Evolutionary conservation across 2,113 vertebrate genomes (phyloP).

Genomic region (Malurus melanocephalus): DNA sequence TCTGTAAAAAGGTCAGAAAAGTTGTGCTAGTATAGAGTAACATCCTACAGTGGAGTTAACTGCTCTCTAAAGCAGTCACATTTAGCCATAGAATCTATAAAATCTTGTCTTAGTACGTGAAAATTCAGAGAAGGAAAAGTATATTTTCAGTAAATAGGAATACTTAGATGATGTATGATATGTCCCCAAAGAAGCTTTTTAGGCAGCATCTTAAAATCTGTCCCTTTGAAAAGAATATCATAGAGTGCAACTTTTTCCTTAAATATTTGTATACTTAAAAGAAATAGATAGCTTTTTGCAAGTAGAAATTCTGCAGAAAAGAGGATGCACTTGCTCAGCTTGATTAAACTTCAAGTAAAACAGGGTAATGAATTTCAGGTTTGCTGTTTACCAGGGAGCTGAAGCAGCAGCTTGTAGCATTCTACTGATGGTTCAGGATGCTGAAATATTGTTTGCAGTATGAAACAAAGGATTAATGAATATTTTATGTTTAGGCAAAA

Average conservation of each 20-base stretch:
- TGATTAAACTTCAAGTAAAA: neutral
- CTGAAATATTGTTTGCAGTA: neutral
- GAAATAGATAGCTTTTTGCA: neutral
- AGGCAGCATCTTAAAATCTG: neutral
- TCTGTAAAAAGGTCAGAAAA: neutral
- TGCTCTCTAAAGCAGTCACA: neutral
- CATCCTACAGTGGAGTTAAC: neutral
- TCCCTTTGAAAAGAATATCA: neutral
- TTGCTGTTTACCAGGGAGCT: neutral
- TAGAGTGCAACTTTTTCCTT: conserved; percentile 2
- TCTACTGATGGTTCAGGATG: neutral
- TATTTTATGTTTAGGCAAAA: neutral
- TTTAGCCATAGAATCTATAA: neutral
- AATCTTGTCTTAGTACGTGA: neutral
- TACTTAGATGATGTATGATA: neutral
- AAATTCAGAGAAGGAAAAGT: neutral
- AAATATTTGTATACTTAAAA: neutral
- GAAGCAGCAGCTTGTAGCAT: neutral
- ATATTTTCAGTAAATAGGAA: neutral
- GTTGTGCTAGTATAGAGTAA: neutral
- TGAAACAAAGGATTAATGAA: neutral
- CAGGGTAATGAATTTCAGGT: neutral
- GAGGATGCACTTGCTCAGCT: neutral
- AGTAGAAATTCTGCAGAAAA: neutral
- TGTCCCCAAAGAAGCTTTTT: neutral